Evolutionary conservation across 2,797 vertebrate species (phyloP).

Genomic region (Sebastiscus albofasciatus): DNA sequence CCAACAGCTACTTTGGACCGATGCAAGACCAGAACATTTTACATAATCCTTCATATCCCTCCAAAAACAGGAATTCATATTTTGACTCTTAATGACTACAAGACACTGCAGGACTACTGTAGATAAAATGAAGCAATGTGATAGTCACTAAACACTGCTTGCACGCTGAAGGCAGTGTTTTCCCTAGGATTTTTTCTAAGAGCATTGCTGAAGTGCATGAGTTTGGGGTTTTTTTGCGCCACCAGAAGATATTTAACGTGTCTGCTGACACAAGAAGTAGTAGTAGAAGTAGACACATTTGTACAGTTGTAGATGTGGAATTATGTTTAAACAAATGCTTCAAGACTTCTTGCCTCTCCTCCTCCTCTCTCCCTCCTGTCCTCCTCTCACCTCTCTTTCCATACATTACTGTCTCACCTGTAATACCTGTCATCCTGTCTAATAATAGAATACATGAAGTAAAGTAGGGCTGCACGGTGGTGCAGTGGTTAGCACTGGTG

Average conservation of each 20-base stretch:
- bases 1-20: neutral
- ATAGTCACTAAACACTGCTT: neutral
- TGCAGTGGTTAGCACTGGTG: too few relatives aligned
- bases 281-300: neutral
- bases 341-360: neutral
- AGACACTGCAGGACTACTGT: neutral
- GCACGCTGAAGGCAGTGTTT: neutral
- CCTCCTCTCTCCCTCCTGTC: neutral
- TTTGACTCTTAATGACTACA: neutral
- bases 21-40: neutral
- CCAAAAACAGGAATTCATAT: neutral
- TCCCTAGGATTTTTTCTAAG: neutral
- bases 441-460: neutral
- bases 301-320: neutral
- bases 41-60: neutral
- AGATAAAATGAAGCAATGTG: neutral
- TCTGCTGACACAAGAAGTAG: too few relatives aligned
- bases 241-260: accelerated
- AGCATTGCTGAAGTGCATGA: neutral
- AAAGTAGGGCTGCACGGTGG: too few relatives aligned
- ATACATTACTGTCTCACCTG: neutral
- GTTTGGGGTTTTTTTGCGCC: accelerated
- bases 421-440: neutral
- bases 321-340: neutral
- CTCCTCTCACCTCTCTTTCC: neutral